Percentiles rank a stretch among this genome's conserved stretches.
These are phyloP conservation scores for Drosophila dunni DNA, from an alignment of 1,140 invertebrate genomes.

Conservation along the genomic window DNA sequence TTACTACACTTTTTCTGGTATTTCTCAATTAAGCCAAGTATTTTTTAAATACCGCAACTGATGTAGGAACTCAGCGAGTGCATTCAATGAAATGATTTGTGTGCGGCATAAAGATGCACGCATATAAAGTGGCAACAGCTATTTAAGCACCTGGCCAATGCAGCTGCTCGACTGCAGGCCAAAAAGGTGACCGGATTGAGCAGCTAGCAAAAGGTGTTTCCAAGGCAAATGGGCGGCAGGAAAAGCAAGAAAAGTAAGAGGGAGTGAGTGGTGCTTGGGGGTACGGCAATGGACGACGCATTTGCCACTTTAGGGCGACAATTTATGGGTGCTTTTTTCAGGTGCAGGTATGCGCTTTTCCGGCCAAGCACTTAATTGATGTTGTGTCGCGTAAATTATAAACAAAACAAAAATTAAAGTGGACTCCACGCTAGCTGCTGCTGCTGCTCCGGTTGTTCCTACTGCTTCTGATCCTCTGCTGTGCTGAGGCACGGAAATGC, in stretches of 20 bases:
- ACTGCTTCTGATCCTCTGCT: slow-evolving; percentile 9
- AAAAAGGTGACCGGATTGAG: slow-evolving; percentile 26
- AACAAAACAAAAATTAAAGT: slow-evolving; percentile 84
- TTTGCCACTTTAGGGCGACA: slow-evolving; percentile 76
- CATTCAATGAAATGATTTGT: slow-evolving; percentile 59
- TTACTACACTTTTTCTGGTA: background rate
- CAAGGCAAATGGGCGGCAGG: slow-evolving; percentile 1
- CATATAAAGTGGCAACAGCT: slow-evolving; percentile 71
- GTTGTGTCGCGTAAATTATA: slow-evolving; percentile 83
- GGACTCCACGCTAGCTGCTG: slow-evolving; percentile 54
- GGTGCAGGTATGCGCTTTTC: slow-evolving; percentile 80
- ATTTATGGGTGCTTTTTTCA: slow-evolving; percentile 82
- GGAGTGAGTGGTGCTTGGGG: background rate
- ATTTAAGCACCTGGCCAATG: slow-evolving; percentile 63
- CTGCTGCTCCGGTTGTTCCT: background rate
- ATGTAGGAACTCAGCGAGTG: slow-evolving; percentile 23
- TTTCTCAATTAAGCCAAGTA: slow-evolving; percentile 7
- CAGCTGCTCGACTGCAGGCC: slow-evolving; percentile 56
- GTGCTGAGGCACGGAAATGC: slow-evolving; percentile 40
- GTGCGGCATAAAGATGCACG: slow-evolving; percentile 64
- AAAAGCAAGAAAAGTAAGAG: slow-evolving; percentile 29
- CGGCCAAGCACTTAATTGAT: slow-evolving; percentile 82
- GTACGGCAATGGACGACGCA: slow-evolving; percentile 9
- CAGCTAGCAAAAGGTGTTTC: background rate
- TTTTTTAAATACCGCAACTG: slow-evolving; percentile 43